Percentiles rank a stretch among this genome's conserved stretches.
Evolutionary conservation across 2,797 vertebrate species (phyloP).

Genomic region (Pipistrellus pipistrellus): DNA sequence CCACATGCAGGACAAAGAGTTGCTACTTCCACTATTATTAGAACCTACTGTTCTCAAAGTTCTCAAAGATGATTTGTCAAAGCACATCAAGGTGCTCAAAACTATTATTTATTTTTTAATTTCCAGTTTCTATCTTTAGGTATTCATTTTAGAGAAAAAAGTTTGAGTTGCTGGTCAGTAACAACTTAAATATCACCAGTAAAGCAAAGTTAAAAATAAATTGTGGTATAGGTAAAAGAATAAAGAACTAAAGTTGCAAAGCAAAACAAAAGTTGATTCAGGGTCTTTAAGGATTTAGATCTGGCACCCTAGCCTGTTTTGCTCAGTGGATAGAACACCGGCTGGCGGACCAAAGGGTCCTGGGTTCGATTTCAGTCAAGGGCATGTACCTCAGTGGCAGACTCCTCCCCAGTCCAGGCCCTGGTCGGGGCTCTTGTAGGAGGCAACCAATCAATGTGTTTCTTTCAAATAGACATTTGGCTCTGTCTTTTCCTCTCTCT

Average conservation of each 20-base stretch:
- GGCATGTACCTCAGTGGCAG: too few species aligned
- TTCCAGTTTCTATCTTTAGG: not conserved
- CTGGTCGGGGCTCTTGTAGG: too few species aligned
- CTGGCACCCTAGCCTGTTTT: not conserved
- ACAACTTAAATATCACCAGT: not conserved
- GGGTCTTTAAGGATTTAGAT: not conserved
- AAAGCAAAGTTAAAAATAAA: conserved; percentile 9
- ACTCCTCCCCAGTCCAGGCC: too few species aligned
- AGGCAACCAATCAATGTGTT: too few species aligned
- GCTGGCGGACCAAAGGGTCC: too few species aligned
- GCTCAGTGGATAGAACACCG: too few species aligned
- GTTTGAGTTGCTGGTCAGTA: not conserved
- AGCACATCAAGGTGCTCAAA: not conserved
- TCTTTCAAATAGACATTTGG: too few species aligned
- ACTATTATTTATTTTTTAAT: conserved; percentile 2
- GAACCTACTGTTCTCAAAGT: not conserved
- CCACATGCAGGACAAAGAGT: not conserved
- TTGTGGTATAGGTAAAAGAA: not conserved
- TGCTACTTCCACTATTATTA: not conserved
- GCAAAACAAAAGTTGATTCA: not conserved
- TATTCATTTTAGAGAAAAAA: not conserved
- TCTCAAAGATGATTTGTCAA: not conserved
- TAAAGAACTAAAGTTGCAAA: not conserved
- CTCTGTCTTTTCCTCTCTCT: too few species aligned
- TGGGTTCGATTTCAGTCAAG: too few species aligned